Evolutionary conservation across 2,888 invertebrate genomes (phyloP).

Genomic region (Thecocarcelia acutangulata): DNA sequence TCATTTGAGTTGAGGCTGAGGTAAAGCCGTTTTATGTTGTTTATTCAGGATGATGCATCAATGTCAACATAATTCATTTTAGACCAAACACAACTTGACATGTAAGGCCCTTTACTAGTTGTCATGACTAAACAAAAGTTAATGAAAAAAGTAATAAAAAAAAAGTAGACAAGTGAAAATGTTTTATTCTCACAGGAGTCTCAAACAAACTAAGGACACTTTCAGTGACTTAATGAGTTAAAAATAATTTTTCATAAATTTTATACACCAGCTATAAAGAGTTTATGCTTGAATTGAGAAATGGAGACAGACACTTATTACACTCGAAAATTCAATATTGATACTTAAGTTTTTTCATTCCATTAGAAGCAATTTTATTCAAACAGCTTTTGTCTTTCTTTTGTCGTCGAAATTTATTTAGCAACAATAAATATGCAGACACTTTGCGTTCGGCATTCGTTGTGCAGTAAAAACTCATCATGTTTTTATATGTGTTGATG

Average conservation of each 20-base stretch:
- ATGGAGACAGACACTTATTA: background rate
- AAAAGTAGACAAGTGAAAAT: slow-evolving; percentile 1
- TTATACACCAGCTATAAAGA: background rate
- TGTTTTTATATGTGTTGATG: slow-evolving; percentile 4
- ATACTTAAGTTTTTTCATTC: slow-evolving; percentile 16
- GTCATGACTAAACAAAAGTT: slow-evolving; percentile 56
- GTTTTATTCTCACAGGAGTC: slow-evolving; percentile 62
- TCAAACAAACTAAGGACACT: slow-evolving; percentile 42
- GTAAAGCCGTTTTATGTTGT: slow-evolving; percentile 41
- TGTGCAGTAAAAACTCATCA: slow-evolving; percentile 33
- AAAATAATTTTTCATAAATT: slow-evolving; percentile 22
- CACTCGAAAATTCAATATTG: background rate
- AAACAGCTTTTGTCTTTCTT: background rate
- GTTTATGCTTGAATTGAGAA: background rate
- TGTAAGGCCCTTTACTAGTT: slow-evolving; percentile 64
- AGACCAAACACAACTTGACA: slow-evolving; percentile 61
- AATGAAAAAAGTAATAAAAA: too few relatives aligned
- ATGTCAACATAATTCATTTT: slow-evolving; percentile 70
- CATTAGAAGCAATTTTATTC: slow-evolving; percentile 12
- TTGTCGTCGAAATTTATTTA: slow-evolving; percentile 28
- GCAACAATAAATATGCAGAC: slow-evolving; percentile 39
- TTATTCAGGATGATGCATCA: slow-evolving; percentile 67
- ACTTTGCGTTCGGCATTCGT: slow-evolving; percentile 19
- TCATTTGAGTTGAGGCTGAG: background rate
- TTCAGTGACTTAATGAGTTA: slow-evolving; percentile 47